A percentile compares a stretch with the other conserved stretches of the same genome.
These are phyloP conservation scores for Lampropteryx suffumata DNA, from an alignment of 2,888 invertebrate genomes.

Conservation along the genomic window DNA sequence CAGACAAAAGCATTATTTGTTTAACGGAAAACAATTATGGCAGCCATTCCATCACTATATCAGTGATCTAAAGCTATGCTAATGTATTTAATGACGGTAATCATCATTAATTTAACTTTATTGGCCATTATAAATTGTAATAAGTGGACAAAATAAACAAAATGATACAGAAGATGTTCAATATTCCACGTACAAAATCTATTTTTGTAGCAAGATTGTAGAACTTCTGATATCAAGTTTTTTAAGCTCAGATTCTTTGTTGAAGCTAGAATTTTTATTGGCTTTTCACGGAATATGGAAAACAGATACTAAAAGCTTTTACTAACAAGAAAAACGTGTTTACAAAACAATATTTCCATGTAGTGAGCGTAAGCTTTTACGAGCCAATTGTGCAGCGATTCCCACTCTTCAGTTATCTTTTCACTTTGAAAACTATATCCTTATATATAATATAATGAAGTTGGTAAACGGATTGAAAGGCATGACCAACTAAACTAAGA, in stretches of 20 bases:
- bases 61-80: constrained; percentile 18
- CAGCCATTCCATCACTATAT: constrained; percentile 18
- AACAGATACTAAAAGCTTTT: constrained; percentile 4
- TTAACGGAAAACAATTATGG: constrained; percentile 7
- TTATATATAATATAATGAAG: too few species aligned
- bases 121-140: constrained; percentile 13
- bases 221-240: neutral
- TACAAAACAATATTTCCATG: constrained; percentile 25
- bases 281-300: constrained; percentile 13
- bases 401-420: neutral
- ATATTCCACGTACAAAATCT: neutral
- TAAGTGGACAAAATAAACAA: neutral
- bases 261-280: constrained; percentile 9
- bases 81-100: constrained; percentile 20
- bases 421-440: neutral
- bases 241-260: neutral
- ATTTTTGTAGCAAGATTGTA: neutral
- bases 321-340: constrained; percentile 22
- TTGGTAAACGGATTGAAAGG: too few species aligned
- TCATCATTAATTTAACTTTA: constrained; percentile 23
- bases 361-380: constrained; percentile 28
- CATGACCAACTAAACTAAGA: too few species aligned
- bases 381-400: constrained; percentile 20
- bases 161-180: neutral
- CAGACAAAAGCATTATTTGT: constrained; percentile 7